These are phyloP conservation scores for Anolis carolinensis DNA, from an alignment of 2,113 vertebrate species.

Conservation along the genomic window DNA sequence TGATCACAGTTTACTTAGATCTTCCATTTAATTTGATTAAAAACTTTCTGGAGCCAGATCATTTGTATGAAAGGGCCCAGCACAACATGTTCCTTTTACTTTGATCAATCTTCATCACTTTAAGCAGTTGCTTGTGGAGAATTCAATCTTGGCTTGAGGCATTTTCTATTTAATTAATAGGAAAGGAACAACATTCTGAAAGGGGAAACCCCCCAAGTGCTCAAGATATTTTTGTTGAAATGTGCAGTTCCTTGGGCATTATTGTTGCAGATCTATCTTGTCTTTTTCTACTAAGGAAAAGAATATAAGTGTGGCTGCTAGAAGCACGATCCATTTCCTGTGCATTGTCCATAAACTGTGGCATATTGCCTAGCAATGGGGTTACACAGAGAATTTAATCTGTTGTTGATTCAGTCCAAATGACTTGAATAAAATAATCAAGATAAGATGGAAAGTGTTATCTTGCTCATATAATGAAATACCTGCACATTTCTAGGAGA, in stretches of 20 bases:
- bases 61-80: constrained; percentile 64
- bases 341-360: not conserved
- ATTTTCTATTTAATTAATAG: constrained; percentile 71
- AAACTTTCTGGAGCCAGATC: constrained; percentile 67
- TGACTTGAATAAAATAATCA: constrained; percentile 3
- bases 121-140: constrained; percentile 61
- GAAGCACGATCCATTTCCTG: not conserved
- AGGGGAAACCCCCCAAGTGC: constrained; percentile 22
- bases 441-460: not conserved
- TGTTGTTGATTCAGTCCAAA: constrained; percentile 5
- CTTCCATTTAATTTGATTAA: constrained; percentile 71
- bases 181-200: constrained; percentile 44
- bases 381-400: not conserved
- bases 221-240: not conserved
- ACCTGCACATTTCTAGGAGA: not conserved
- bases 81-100: constrained; percentile 55
- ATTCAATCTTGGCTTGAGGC: constrained; percentile 61
- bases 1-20: constrained; percentile 71
- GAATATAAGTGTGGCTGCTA: not conserved
- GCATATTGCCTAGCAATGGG: not conserved
- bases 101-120: constrained; percentile 68
- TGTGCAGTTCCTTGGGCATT: fast-evolving
- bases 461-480: not conserved
- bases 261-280: not conserved
- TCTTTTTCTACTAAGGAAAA: not conserved